phyloP scores from a whole-genome alignment of 2,113 vertebrate species.

The Chaetops frenatus region DNA sequence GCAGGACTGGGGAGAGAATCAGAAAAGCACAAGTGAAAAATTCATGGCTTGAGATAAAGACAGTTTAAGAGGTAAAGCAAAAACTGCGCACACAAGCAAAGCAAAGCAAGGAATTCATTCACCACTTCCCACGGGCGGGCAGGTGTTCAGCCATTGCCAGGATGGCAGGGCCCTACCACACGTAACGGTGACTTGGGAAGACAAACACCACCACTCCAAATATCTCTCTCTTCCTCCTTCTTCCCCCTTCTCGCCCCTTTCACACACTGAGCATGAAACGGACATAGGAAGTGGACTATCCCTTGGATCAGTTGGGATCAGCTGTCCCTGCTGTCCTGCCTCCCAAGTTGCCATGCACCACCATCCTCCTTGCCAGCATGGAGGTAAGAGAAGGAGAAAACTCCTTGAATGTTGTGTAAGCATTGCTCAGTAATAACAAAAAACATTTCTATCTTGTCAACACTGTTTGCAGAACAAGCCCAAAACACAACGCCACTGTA shows the following conservation, averaged over 20 bases:
- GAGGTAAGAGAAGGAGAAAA: not conserved
- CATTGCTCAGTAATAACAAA: not conserved
- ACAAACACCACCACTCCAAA: not conserved
- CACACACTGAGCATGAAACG: fast-evolving
- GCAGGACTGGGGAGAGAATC: not conserved
- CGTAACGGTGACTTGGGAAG: fast-evolving
- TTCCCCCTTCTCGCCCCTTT: fast-evolving
- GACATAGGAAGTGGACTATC: not conserved
- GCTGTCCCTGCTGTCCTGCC: not conserved
- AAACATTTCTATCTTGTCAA: no score
- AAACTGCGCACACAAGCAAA: not conserved
- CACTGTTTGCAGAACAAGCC: not conserved
- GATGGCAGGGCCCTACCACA: not conserved
- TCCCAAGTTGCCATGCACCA: no score
- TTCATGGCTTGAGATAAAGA: not conserved
- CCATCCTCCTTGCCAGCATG: not conserved
- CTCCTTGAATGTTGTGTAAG: not conserved
- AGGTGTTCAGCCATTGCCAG: not conserved
- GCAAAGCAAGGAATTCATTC: not conserved
- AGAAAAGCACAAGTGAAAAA: not conserved
- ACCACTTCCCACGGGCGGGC: fast-evolving
- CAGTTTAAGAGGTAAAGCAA: not conserved
- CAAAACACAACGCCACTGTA: not conserved
- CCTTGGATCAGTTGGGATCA: not conserved
- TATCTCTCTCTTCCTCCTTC: not conserved